Evolutionary conservation across 2,888 invertebrate genomes (phyloP).

Genomic region (Phyto melanocephala): DNA sequence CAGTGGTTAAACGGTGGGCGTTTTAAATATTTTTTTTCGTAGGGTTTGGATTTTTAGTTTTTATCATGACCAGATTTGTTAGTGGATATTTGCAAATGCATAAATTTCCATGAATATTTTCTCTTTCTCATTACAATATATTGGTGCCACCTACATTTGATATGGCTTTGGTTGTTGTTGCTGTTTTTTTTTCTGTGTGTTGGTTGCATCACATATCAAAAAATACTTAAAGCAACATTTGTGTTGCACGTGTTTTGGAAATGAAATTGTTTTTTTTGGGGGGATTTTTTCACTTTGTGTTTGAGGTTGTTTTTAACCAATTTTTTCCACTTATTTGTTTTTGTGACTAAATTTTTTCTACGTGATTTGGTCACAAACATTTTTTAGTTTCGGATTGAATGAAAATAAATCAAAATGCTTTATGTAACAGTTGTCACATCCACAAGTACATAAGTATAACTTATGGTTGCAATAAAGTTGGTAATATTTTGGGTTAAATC

Average conservation of each 20-base stretch:
- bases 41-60: background rate
- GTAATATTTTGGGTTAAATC: background rate
- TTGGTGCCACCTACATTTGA: slow-evolving; percentile 48
- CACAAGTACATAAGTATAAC: background rate
- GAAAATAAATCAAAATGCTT: slow-evolving; percentile 26
- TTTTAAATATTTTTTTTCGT: slow-evolving; percentile 13
- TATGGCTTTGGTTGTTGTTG: slow-evolving; percentile 1
- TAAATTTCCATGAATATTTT: background rate
- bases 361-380: slow-evolving; percentile 56
- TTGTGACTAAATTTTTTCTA: slow-evolving; percentile 22
- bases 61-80: slow-evolving; percentile 32
- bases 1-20: slow-evolving; percentile 42
- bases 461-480: slow-evolving; percentile 6
- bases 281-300: no score
- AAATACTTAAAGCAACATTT: slow-evolving; percentile 59
- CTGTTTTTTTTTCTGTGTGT: background rate
- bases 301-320: background rate
- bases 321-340: background rate
- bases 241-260: slow-evolving; percentile 62
- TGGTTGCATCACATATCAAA: slow-evolving; percentile 29
- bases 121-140: background rate
- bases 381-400: background rate
- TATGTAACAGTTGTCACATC: slow-evolving; percentile 6
- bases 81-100: background rate
- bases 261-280: slow-evolving; percentile 44